These are phyloP conservation scores for Geotrupes spiniger DNA, from an alignment of 2,888 invertebrate species.

Conservation along the genomic window DNA sequence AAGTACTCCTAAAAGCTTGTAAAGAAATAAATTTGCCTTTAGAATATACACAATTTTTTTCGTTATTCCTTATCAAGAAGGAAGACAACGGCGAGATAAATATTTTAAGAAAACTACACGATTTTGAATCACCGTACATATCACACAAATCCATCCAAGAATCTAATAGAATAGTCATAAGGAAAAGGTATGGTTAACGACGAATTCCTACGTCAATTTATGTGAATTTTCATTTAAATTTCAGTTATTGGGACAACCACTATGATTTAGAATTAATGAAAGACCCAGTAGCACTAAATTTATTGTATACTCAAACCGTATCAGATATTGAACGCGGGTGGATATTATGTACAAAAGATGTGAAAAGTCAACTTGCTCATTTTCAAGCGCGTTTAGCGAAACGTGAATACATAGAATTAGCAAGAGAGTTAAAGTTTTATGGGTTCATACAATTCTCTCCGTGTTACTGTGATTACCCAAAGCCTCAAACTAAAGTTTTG, in stretches of 20 bases:
- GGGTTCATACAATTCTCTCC: slow-evolving; percentile 81
- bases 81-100: slow-evolving; percentile 67
- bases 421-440: slow-evolving; percentile 81
- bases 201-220: neutral
- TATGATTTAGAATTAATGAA: slow-evolving; percentile 81
- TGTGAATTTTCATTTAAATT: too few species aligned
- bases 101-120: slow-evolving; percentile 85
- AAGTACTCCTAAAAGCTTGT: slow-evolving; percentile 79
- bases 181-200: slow-evolving; percentile 68
- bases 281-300: slow-evolving; percentile 78
- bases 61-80: slow-evolving; percentile 82
- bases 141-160: slow-evolving; percentile 79
- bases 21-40: slow-evolving; percentile 76
- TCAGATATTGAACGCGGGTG: slow-evolving; percentile 86
- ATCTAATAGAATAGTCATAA: slow-evolving; percentile 73
- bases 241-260: slow-evolving; percentile 84
- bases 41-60: slow-evolving; percentile 83
- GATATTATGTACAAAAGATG: slow-evolving; percentile 72
- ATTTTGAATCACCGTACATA: slow-evolving; percentile 96
- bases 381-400: slow-evolving; percentile 77
- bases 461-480: slow-evolving; percentile 75
- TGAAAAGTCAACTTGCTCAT: slow-evolving; percentile 61
- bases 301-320: slow-evolving; percentile 83
- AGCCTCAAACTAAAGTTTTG: slow-evolving; percentile 62
- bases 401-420: slow-evolving; percentile 84